Percentiles rank a stretch among this genome's conserved stretches.
Evolutionary conservation across 1,140 invertebrate genomes (phyloP).

Genomic region (Sweltsa coloradensis): DNA sequence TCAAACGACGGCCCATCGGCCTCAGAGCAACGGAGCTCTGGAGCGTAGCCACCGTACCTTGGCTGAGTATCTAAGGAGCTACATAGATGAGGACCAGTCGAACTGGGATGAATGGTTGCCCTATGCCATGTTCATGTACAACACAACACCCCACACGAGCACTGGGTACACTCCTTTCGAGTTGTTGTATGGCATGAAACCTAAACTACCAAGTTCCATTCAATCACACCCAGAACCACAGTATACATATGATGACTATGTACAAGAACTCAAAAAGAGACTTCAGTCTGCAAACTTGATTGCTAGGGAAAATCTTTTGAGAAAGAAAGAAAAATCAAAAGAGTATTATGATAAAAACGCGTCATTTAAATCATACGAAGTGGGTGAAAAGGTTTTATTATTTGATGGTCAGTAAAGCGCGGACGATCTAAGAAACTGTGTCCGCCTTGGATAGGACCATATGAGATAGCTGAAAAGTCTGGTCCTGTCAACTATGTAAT

Average conservation of each 20-base stretch:
- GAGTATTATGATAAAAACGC: slow-evolving; percentile 5
- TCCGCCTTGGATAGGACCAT: not conserved
- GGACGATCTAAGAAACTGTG: not conserved
- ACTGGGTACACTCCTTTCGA: slow-evolving; percentile 5
- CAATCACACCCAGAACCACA: not conserved
- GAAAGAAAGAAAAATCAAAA: not conserved
- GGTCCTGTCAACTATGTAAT: no score
- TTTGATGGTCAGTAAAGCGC: not conserved
- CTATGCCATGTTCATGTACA: slow-evolving; percentile 6
- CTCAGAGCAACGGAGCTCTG: slow-evolving; percentile 25
- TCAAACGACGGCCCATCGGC: slow-evolving; percentile 21
- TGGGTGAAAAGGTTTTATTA: no score
- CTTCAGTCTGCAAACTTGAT: not conserved
- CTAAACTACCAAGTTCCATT: slow-evolving; percentile 6
- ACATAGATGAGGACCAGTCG: slow-evolving; percentile 15
- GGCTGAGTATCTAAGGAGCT: slow-evolving; percentile 25
- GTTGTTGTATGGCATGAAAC: slow-evolving; percentile 4
- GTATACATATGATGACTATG: slow-evolving; percentile 8
- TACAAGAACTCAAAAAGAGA: not conserved
- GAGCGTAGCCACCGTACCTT: slow-evolving; percentile 24
- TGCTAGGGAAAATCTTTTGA: not conserved
- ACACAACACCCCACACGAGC: slow-evolving; percentile 5
- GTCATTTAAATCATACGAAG: no score
- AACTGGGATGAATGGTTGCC: slow-evolving; percentile 22
- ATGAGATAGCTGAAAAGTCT: no score